phyloP scores from a whole-genome alignment of 2,888 invertebrate genomes.

The Carcina quercana region DNA sequence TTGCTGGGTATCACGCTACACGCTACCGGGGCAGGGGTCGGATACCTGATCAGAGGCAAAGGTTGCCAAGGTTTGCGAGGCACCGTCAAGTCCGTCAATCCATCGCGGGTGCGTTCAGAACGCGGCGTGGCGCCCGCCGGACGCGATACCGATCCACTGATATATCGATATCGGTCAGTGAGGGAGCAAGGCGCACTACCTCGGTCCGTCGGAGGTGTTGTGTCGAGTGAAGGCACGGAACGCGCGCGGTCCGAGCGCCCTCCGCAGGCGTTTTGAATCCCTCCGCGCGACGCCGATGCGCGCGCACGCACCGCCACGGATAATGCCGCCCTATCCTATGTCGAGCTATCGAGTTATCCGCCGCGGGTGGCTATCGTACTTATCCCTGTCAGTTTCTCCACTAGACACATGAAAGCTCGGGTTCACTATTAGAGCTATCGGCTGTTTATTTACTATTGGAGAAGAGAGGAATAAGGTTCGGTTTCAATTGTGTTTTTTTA shows the following conservation, averaged over 20 bases:
- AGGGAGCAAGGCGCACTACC: slow-evolving; percentile 43
- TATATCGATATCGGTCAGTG: slow-evolving; percentile 63
- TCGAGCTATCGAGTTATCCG: slow-evolving; percentile 69
- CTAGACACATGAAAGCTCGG: slow-evolving; percentile 36
- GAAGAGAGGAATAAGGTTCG: slow-evolving; percentile 5
- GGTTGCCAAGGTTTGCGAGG: slow-evolving; percentile 22
- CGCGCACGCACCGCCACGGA: slow-evolving; percentile 56
- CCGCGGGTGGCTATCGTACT: slow-evolving; percentile 45
- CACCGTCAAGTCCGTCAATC: slow-evolving; percentile 31
- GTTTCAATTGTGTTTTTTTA: slow-evolving; percentile 1
- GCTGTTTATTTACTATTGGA: slow-evolving; percentile 16
- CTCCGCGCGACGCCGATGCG: slow-evolving; percentile 66
- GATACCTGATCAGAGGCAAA: slow-evolving; percentile 37
- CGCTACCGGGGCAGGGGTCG: slow-evolving; percentile 34
- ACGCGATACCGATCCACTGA: too few relatives aligned
- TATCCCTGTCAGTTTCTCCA: slow-evolving; percentile 46
- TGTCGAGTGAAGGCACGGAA: slow-evolving; percentile 45
- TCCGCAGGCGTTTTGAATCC: slow-evolving; percentile 69
- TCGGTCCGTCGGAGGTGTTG: slow-evolving; percentile 47
- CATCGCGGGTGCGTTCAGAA: slow-evolving; percentile 23
- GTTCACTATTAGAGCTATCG: slow-evolving; percentile 24
- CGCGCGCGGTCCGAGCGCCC: slow-evolving; percentile 65
- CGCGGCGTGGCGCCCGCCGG: slow-evolving; percentile 21
- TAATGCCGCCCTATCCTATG: slow-evolving; percentile 67
- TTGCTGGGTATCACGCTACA: slow-evolving; percentile 59